Conservation (phyloP, 1,140 invertebrate species). For the Ceratina japonica region DNA sequence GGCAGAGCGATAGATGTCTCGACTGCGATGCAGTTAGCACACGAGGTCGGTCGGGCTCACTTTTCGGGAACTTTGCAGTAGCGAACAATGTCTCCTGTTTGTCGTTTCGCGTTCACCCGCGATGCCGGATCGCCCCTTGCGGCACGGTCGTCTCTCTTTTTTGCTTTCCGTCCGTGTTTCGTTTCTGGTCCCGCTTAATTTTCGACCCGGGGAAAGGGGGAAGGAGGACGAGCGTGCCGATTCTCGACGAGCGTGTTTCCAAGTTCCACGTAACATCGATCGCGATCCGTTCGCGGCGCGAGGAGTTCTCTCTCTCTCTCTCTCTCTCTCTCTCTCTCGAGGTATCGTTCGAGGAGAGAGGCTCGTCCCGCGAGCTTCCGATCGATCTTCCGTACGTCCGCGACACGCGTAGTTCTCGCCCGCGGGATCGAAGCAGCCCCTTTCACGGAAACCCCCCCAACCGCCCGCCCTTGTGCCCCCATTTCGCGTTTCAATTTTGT, state of each 20-base stretch:
- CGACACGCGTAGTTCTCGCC: slow-evolving; percentile 33
- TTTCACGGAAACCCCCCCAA: not conserved
- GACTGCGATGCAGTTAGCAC: slow-evolving; percentile 69
- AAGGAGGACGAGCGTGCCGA: slow-evolving; percentile 11
- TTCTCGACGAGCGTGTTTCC: slow-evolving; percentile 40
- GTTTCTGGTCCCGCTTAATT: not conserved
- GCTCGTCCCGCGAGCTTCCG: not conserved
- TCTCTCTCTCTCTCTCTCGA: not conserved
- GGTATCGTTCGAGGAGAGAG: no score
- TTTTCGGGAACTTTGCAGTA: slow-evolving; percentile 65
- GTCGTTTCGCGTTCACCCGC: not conserved
- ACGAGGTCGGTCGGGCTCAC: slow-evolving; percentile 62
- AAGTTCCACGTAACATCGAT: slow-evolving; percentile 61
- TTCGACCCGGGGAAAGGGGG: slow-evolving; percentile 11
- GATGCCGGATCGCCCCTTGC: no score
- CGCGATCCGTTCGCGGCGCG: not conserved
- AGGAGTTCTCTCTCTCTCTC: no score
- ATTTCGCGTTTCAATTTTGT: slow-evolving; percentile 49
- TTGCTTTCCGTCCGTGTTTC: slow-evolving; percentile 17
- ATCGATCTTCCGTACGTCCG: not conserved
- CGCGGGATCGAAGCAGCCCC: slow-evolving; percentile 13
- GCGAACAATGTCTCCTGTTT: slow-evolving; percentile 40
- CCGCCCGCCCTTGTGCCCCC: slow-evolving; percentile 34
- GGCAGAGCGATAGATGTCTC: slow-evolving; percentile 77
- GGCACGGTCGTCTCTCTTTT: slow-evolving; percentile 9